These are phyloP conservation scores for Rhynchopsitta pachyrhyncha DNA, from an alignment of 2,113 vertebrate genomes.

Conservation along the genomic window DNA sequence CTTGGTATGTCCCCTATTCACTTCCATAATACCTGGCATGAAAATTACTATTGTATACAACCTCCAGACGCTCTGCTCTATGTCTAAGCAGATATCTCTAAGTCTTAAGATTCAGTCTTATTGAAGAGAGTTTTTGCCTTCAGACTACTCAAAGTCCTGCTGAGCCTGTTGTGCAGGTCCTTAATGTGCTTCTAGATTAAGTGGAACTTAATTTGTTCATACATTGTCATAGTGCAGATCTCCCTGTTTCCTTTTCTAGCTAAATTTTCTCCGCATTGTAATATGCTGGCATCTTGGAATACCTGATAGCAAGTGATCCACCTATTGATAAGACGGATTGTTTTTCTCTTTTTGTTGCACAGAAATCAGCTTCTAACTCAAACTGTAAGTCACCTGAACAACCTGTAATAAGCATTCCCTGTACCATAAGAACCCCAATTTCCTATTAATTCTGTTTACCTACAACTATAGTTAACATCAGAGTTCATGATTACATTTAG, in stretches of 20 bases:
- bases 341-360: not conserved
- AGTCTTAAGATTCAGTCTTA: not conserved
- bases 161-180: not conserved
- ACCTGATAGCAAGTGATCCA: not conserved
- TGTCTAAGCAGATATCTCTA: not conserved
- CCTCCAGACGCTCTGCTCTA: not conserved
- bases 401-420: not conserved
- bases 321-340: not conserved
- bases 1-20: not conserved
- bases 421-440: not conserved
- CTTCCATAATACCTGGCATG: not conserved
- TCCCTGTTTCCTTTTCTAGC: not conserved
- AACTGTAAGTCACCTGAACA: not conserved
- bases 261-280: not conserved
- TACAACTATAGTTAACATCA: not conserved
- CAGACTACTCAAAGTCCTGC: not conserved
- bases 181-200: not conserved
- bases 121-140: not conserved
- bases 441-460: not conserved
- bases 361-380: not conserved
- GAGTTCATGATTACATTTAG: not conserved
- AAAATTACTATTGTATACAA: not conserved
- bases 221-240: not conserved
- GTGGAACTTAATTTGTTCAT: not conserved
- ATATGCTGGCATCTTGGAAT: not conserved